phyloP scores from a whole-genome alignment of 2,888 invertebrate genomes.

The Dynastes tityus region DNA sequence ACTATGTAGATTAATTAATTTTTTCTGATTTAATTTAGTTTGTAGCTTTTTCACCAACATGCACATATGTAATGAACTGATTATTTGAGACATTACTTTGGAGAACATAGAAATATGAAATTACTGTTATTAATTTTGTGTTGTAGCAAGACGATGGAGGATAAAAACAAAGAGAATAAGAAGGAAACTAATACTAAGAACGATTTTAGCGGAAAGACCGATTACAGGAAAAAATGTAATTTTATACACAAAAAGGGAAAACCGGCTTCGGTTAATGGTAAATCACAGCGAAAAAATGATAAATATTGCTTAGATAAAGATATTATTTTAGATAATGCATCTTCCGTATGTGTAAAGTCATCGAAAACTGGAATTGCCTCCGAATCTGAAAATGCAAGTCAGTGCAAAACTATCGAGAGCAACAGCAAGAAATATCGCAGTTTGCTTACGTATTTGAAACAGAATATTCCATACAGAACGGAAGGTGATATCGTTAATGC shows the following conservation, averaged over 20 bases:
- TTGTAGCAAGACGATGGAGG: neutral
- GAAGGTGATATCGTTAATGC: constrained; percentile 29
- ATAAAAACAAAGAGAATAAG: neutral
- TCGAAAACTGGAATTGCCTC: neutral
- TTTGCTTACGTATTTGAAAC: constrained; percentile 25
- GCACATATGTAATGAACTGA: neutral
- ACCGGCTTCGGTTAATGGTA: constrained; percentile 3
- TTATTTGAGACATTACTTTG: neutral
- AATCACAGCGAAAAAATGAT: neutral
- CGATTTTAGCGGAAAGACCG: constrained; percentile 28
- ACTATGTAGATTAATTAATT: too few relatives aligned
- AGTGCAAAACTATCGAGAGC: neutral
- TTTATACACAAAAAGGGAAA: constrained; percentile 35
- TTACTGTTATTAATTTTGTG: neutral
- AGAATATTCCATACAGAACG: constrained; percentile 19
- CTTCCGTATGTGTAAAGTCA: neutral
- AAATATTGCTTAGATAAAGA: neutral
- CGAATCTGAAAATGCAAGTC: constrained; percentile 1
- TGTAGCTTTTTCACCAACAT: too few relatives aligned
- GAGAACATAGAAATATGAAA: too few relatives aligned
- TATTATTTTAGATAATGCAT: constrained; percentile 5
- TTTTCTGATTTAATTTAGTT: too few relatives aligned
- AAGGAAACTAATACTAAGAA: constrained; percentile 4
- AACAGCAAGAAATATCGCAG: constrained; percentile 11
- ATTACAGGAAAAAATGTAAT: constrained; percentile 39